Evolutionary conservation across 2,797 vertebrate species (phyloP), one percentile per base, ranked within the genome.

Genomic region (Oryzias dopingdopingensis): DNA sequence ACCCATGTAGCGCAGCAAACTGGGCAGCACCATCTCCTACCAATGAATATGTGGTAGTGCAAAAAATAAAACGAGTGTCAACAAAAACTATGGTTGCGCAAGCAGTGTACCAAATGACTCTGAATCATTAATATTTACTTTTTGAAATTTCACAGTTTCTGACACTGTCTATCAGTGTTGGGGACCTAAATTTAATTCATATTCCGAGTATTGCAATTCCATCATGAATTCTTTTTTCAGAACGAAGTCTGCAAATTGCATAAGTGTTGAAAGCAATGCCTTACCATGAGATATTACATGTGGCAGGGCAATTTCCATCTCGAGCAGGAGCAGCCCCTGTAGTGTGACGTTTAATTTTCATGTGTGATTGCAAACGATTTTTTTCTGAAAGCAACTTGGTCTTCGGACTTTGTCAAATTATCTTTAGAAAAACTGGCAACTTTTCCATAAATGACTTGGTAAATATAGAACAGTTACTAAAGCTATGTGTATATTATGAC

Each of bases 291-390:
- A 76, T 87, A 87, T 87, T 77, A 78, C 72, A 84, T 76, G 77
- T 86, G 87, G 74, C 86, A 86, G 80, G 65, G 65, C 80, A 89
- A 86, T 90, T 86, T 87, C 83, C 78, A 83, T 78, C 64, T 53
- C 6, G 15, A 79, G 75, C 72, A 67, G 76, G 29, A 65, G 77
- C 68, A 46, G 52, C 61, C 54, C 56, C 24, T 74, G 63, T 42
- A 54, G 52, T 77, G 59, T 52, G 6, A 41, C 42, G 0, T 79
- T 88, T 86, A 82, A 88, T 89, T 88, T 83, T 81, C 75, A 79
- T 73, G 56, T 75, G 73, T 77, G 81, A 87, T 84, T 81, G 70
- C 54, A 67, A 67, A 77, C 62, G 6, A 70, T 32, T 20, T 59
- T 75, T 29, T 37, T 72, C 62, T 46, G 48, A 59, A 55, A 68